Conservation (phyloP, 1,140 invertebrate species). For the Limonius californicus region DNA sequence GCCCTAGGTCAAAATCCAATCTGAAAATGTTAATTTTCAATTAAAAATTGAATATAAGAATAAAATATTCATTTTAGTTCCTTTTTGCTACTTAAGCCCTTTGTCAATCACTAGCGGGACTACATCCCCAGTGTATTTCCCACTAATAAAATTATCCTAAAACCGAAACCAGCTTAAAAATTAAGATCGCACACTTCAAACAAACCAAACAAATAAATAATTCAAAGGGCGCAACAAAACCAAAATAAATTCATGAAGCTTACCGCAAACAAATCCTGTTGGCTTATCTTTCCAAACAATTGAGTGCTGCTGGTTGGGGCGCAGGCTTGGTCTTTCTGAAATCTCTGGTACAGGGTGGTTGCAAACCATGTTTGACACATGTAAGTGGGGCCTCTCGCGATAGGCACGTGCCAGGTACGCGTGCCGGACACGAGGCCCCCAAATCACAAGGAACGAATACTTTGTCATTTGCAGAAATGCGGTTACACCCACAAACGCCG, state of each 20-base stretch:
- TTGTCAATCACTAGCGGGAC: too few species aligned
- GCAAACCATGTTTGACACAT: constrained; percentile 46
- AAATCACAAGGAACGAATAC: constrained; percentile 35
- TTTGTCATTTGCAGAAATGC: constrained; percentile 21
- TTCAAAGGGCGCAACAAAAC: constrained; percentile 28
- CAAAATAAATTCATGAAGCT: constrained; percentile 31
- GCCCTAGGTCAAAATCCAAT: too few species aligned
- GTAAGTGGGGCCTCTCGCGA: constrained; percentile 43
- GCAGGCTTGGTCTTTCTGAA: neutral
- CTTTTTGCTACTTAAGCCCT: too few species aligned
- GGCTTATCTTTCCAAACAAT: constrained; percentile 44
- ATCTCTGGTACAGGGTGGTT: constrained; percentile 16
- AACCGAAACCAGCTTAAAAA: constrained; percentile 30
- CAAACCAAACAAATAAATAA: constrained; percentile 35
- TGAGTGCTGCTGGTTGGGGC: constrained; percentile 19
- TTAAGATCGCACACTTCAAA: constrained; percentile 31
- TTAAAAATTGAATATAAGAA: too few species aligned
- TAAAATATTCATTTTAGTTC: too few species aligned
- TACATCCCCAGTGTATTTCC: too few species aligned
- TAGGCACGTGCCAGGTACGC: constrained; percentile 22
- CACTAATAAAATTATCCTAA: neutral
- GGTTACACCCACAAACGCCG: neutral
- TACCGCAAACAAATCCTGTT: constrained; percentile 35
- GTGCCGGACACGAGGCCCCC: constrained; percentile 13
- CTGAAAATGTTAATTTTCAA: too few species aligned